Evolutionary conservation across 2,113 vertebrate species (phyloP).

Genomic region (Rhinoderma darwinii): DNA sequence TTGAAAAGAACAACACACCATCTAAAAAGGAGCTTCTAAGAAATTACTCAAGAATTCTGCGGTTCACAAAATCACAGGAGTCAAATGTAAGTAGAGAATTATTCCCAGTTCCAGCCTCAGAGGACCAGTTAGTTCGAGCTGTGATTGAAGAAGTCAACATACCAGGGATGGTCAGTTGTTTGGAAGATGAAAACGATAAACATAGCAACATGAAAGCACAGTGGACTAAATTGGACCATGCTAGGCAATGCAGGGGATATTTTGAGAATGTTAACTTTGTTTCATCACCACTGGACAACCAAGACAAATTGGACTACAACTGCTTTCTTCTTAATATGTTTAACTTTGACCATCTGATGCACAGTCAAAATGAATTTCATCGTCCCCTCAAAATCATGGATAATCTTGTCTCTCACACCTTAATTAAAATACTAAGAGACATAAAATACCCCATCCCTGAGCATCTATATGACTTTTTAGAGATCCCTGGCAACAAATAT

Average conservation of each 20-base stretch:
- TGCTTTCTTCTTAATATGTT: constrained; percentile 35
- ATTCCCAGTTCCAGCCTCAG: background rate
- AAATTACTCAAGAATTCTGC: background rate
- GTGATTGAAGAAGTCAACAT: constrained; percentile 22
- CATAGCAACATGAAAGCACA: background rate
- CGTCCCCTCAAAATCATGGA: background rate
- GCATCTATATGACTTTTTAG: background rate
- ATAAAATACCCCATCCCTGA: constrained; percentile 19
- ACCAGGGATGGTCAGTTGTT: background rate
- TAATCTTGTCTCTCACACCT: background rate
- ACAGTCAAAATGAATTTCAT: constrained; percentile 12
- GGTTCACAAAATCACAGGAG: background rate
- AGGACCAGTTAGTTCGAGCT: background rate
- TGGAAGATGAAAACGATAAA: background rate
- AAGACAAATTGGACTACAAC: background rate
- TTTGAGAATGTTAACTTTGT: background rate
- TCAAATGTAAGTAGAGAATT: background rate
- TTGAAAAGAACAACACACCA: background rate
- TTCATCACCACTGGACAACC: background rate
- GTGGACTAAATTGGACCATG: background rate
- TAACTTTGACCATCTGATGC: background rate
- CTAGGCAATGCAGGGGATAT: background rate
- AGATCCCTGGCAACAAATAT: background rate
- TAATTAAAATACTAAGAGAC: constrained; percentile 11
- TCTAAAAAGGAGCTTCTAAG: background rate